Evolutionary conservation across 2,113 vertebrate genomes (phyloP), one percentile per base, ranked within the genome.

Genomic region (Rostratula benghalensis): DNA sequence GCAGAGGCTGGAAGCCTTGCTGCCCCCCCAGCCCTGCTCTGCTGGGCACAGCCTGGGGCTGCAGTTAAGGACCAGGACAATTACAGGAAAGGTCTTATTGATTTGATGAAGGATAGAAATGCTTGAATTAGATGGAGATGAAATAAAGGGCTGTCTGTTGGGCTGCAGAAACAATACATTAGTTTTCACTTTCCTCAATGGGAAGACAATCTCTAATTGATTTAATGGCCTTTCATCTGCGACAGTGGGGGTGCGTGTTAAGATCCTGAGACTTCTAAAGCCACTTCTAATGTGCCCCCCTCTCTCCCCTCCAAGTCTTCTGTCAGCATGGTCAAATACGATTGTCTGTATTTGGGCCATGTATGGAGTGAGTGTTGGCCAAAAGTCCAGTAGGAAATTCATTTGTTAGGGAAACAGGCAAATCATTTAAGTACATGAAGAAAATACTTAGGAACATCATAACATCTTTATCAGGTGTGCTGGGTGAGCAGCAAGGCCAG

Each of bases 391-490:
- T 3, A 19, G 43, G 56, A 39, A 83, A 50, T 7, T 14, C 3
- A 11, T 7, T 39, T 31, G 11, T 60, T 27, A 37, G 35, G 54
- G 45, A 75, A 50, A 61, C 18, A 13, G 0, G 0, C 18, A 79
- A 57, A 53, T 48, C 48, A 2, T 46, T 3, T 46, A 43, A 80
- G 41, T 7, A 35, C 3, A 9, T 9, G 20, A 14, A 60, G 41
- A 14, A 56, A 51, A 56, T 10, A 13, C 39, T 63, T 18, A 0
- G 2, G 35, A 57, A 7, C 7, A 8, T 27, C 17, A 2, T 27
- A 27, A 35, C 23, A 9, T 24, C 59, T 70, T 0, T 13, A 3
- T 45, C 21, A 22, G 1, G 10, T 4, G 1, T 5, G 13, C 35
- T 35, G 24, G 25, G 2, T 17, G 63, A 67, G 33, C 57, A 71